A percentile compares a stretch with the other conserved stretches of the same genome.
These are phyloP conservation scores for Proterorhinus semilunaris DNA, from an alignment of 2,113 vertebrate species.

Conservation along the genomic window DNA sequence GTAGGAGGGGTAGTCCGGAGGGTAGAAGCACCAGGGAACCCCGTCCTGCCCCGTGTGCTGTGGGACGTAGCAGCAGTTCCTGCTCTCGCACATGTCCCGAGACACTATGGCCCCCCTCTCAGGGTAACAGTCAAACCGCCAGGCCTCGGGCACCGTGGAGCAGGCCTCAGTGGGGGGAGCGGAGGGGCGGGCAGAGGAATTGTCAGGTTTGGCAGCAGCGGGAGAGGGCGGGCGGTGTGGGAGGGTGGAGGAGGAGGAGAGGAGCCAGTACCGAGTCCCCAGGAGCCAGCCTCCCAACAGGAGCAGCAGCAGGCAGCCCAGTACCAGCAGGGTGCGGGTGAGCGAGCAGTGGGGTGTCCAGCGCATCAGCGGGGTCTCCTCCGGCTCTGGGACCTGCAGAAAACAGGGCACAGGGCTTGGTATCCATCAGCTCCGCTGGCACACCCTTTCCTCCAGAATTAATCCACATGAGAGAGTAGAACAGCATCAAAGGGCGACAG, in stretches of 20 bases:
- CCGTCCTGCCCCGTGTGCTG: conserved; percentile 29
- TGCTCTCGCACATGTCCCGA: conserved; percentile 78
- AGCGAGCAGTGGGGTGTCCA: conserved; percentile 57
- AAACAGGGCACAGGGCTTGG: neutral
- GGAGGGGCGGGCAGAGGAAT: neutral
- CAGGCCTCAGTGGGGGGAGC: conserved; percentile 50
- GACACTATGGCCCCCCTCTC: conserved; percentile 79
- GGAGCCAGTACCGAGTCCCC: conserved; percentile 75
- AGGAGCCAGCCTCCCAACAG: conserved; percentile 72
- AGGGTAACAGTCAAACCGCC: conserved; percentile 87
- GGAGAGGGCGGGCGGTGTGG: conserved; percentile 50
- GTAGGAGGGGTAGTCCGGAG: conserved; percentile 82
- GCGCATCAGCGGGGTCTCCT: conserved; percentile 62
- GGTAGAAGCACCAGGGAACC: conserved; percentile 89
- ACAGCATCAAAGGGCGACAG: too few species aligned
- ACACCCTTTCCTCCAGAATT: too few species aligned
- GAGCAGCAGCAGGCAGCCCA: conserved; percentile 69
- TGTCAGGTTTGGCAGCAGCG: conserved; percentile 1
- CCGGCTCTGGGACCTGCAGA: conserved; percentile 50
- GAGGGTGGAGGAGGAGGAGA: conserved; percentile 34
- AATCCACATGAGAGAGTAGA: too few species aligned
- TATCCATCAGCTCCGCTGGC: too few species aligned
- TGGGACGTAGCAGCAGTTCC: conserved; percentile 84
- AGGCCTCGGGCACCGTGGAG: conserved; percentile 60
- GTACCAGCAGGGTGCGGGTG: conserved; percentile 61